These are phyloP conservation scores for Kryphioiulus occultus DNA, from an alignment of 2,888 invertebrate genomes.

Conservation along the genomic window DNA sequence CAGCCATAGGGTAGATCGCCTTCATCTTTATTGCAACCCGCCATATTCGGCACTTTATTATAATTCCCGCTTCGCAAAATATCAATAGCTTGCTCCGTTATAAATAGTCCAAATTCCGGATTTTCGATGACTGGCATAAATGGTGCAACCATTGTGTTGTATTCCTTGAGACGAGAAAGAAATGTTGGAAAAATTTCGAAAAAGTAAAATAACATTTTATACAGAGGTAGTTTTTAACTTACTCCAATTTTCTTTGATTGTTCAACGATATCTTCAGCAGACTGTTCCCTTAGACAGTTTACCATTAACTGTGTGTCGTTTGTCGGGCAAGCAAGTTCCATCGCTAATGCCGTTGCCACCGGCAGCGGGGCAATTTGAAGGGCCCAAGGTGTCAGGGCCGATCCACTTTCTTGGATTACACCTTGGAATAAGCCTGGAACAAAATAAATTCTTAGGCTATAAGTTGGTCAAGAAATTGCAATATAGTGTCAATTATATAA, in stretches of 20 bases:
- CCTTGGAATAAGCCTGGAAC: neutral
- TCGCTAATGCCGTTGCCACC: neutral
- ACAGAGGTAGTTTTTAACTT: no score
- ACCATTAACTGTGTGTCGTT: neutral
- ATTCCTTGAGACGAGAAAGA: neutral
- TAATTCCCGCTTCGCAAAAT: neutral
- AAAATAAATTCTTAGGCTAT: no score
- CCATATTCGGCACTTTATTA: conserved; percentile 43
- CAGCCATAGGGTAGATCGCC: conserved; percentile 44
- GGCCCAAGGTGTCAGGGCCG: neutral
- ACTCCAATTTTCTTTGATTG: neutral
- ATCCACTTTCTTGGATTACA: conserved; percentile 42
- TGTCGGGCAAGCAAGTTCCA: neutral
- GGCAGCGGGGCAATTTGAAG: neutral
- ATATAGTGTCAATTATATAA: no score
- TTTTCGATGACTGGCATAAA: conserved; percentile 40
- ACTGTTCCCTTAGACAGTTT: neutral
- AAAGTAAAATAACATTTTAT: no score
- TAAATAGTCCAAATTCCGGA: conserved; percentile 10
- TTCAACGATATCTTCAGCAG: neutral
- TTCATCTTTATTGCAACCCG: conserved; percentile 46
- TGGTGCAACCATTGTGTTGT: neutral
- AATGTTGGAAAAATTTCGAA: neutral
- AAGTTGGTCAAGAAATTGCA: no score
- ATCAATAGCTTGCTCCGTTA: neutral